These are phyloP conservation scores for Bradysia coprophila DNA, from an alignment of 1,140 invertebrate genomes.

Conservation along the genomic window DNA sequence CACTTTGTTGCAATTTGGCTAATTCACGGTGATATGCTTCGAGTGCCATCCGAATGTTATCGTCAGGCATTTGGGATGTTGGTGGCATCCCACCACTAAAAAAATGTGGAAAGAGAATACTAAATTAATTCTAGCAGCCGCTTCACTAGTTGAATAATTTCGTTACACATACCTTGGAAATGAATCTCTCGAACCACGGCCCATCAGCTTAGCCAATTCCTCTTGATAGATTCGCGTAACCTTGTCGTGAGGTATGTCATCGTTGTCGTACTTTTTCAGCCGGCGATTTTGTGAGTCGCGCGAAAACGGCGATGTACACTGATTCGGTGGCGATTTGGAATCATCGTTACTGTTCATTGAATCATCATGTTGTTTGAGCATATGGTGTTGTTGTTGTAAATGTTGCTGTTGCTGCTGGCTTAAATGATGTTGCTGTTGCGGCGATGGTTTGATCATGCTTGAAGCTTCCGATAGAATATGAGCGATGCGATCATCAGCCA, in stretches of 20 bases:
- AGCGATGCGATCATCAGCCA: constrained; percentile 81
- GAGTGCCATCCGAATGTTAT: constrained; percentile 73
- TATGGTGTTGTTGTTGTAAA: constrained; percentile 6
- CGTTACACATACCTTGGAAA: constrained; percentile 41
- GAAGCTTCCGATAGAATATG: constrained; percentile 86
- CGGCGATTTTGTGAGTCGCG: constrained; percentile 40
- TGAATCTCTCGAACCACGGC: constrained; percentile 43
- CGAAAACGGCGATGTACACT: constrained; percentile 54
- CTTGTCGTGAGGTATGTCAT: constrained; percentile 93
- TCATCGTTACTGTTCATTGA: constrained; percentile 55
- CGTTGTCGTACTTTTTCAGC: constrained; percentile 73
- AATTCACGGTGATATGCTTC: constrained; percentile 85
- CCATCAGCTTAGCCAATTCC: constrained; percentile 81
- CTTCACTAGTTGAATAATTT: background rate
- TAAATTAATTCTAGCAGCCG: constrained; percentile 36
- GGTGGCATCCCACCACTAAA: constrained; percentile 42
- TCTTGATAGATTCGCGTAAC: constrained; percentile 94
- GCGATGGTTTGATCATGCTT: constrained; percentile 38
- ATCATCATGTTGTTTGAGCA: constrained; percentile 26
- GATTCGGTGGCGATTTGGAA: constrained; percentile 61
- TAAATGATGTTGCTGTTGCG: constrained; percentile 8
- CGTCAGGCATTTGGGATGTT: constrained; percentile 36
- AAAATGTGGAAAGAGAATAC: constrained; percentile 64
- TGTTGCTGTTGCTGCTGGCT: constrained; percentile 4
- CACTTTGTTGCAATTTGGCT: constrained; percentile 58